A percentile compares a stretch with the other conserved stretches of the same genome.
Evolutionary conservation across 2,797 vertebrate species (phyloP).

Genomic region (Schizopygopsis malacanthus): DNA sequence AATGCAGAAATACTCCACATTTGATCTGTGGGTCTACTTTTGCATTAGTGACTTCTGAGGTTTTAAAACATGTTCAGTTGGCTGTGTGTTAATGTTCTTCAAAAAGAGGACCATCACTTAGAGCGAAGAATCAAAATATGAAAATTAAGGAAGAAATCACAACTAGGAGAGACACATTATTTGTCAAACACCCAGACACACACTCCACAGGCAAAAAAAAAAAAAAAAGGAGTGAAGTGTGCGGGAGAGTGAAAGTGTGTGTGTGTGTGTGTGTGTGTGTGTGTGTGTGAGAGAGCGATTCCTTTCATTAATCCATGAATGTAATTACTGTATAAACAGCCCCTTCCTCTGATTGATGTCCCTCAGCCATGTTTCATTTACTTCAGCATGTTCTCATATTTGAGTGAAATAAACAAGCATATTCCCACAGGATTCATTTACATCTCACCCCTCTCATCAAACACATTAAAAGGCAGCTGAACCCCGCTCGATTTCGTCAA

Average conservation of each 20-base stretch:
- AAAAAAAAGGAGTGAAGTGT: neutral
- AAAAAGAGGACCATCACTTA: constrained; percentile 17
- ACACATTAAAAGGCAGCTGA: constrained; percentile 46
- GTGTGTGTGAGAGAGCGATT: constrained; percentile 29
- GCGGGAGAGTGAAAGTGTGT: constrained; percentile 1
- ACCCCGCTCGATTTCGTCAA: constrained; percentile 41
- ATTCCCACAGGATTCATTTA: constrained; percentile 55
- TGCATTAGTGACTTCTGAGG: constrained; percentile 35
- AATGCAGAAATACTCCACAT: constrained; percentile 19
- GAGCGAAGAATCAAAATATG: constrained; percentile 47
- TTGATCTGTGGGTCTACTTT: constrained; percentile 35
- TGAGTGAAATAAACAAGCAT: constrained; percentile 61
- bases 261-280: constrained; percentile 8
- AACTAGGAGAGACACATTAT: constrained; percentile 52
- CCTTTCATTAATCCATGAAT: constrained; percentile 64
- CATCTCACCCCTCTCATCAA: constrained; percentile 53
- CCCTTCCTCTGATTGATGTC: constrained; percentile 59
- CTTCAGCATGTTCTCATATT: constrained; percentile 61
- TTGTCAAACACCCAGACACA: constrained; percentile 51
- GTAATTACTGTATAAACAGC: constrained; percentile 63
- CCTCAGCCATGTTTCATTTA: constrained; percentile 64
- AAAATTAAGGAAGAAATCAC: constrained; percentile 46
- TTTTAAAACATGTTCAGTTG: constrained; percentile 30
- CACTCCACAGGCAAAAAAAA: constrained; percentile 14
- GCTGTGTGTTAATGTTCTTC: constrained; percentile 16